Evolutionary conservation across 2,888 invertebrate genomes (phyloP), one percentile per base, ranked within the genome.

Genomic region (Phlogophora meticulosa): DNA sequence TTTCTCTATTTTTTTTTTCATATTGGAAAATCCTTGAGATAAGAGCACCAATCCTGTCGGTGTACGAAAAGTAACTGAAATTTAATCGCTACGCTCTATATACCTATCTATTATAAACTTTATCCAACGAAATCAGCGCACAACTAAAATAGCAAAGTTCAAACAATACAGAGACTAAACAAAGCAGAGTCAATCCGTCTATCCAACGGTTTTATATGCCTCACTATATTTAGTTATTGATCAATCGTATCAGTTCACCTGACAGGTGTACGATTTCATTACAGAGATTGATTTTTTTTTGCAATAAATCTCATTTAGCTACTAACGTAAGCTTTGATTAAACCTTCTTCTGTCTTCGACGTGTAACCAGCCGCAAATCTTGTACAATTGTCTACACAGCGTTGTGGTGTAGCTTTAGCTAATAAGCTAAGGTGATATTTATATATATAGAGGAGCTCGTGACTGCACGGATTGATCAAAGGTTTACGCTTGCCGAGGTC

Each of bases 91-190:
- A 61, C 38, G 38, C 49, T 46, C 36, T 57, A 59, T 67, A 51
- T 28, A 28, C 28, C 28, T 28, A 28, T 5, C 28, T 76, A 64
- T 57, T 74, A 56, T 69, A 75, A 81, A 70, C 65, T 70, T 70
- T 64, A 70, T 70, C 57, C 58, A 76, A 70, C 62, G 70, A 74
- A 72, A 79, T 76, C 64, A 63, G 79, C 71, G 73, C 73, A 78
- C 70, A 83, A 83, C 87, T 69, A 82, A 92, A 87, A 91, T 89
- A 90, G 87, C 80, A 60, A 70, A 81, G 77, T 78, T 88, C 85
- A 88, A 90, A 91, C 91, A 92, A 88, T 87, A 86, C 82, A 85
- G 83, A 92, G 92, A 91, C 92, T 92, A 92, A 92, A 92, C 91
- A 92, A 86, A 81, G 71, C 78, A 83, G 70, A 88, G 84, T 87